These are phyloP conservation scores for Anthonomus grandis DNA, from an alignment of 1,140 invertebrate genomes.

Conservation along the genomic window DNA sequence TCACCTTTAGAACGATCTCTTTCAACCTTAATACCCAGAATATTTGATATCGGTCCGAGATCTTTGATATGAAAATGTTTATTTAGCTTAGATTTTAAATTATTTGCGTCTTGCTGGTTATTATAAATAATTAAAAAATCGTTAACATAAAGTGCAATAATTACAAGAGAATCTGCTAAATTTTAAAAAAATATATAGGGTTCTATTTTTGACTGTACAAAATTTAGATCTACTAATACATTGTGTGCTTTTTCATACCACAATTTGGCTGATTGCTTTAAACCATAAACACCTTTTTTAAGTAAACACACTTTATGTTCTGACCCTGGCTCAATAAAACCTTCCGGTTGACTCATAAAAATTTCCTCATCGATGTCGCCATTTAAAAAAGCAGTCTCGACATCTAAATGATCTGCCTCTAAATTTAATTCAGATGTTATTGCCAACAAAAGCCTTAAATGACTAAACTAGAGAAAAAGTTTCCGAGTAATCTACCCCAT, in stretches of 20 bases:
- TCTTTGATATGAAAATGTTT: constrained; percentile 41
- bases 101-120: constrained; percentile 21
- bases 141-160: constrained; percentile 45
- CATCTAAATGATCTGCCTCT: no score
- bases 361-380: constrained; percentile 41
- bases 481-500: constrained; percentile 45
- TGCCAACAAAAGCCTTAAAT: constrained; percentile 22
- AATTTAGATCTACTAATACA: constrained; percentile 28
- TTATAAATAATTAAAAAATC: constrained; percentile 43
- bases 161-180: constrained; percentile 25
- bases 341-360: constrained; percentile 22
- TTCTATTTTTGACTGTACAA: constrained; percentile 32
- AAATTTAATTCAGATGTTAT: constrained; percentile 18
- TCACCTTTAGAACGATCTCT: no score
- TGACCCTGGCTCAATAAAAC: constrained; percentile 32
- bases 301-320: constrained; percentile 25
- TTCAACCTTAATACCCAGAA: constrained; percentile 40
- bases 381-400: constrained; percentile 45
- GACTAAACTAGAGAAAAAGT: constrained; percentile 43
- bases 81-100: constrained; percentile 28
- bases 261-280: constrained; percentile 49
- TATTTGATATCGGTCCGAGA: constrained; percentile 16
- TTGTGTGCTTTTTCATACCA: constrained; percentile 44
- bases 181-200: constrained; percentile 42
- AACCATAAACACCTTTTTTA: constrained; percentile 47